These are phyloP conservation scores for Tetragonula clypearis DNA, from an alignment of 1,140 invertebrate species.

Conservation along the genomic window DNA sequence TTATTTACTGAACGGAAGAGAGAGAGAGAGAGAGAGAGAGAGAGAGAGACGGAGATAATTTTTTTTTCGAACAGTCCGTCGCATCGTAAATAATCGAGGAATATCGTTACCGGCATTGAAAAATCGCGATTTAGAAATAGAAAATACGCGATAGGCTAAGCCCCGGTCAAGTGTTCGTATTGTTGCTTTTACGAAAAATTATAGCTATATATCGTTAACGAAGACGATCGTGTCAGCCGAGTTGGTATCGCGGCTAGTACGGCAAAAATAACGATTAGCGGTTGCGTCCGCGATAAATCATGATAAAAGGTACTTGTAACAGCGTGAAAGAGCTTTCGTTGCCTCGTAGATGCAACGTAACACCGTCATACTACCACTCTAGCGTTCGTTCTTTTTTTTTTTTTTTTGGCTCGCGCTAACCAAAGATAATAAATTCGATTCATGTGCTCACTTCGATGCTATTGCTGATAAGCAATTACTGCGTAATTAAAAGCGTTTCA, in stretches of 20 bases:
- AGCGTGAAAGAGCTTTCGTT: constrained; percentile 22
- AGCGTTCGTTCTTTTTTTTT: not conserved
- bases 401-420: constrained; percentile 8
- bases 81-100: not conserved
- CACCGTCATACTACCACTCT: not conserved
- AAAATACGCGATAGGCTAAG: not conserved
- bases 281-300: constrained; percentile 56
- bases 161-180: not conserved
- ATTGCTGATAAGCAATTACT: constrained; percentile 22
- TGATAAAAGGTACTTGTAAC: constrained; percentile 48
- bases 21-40: too few relatives aligned
- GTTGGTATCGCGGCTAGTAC: not conserved
- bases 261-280: constrained; percentile 52
- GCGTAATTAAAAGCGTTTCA: constrained; percentile 15
- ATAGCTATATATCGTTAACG: constrained; percentile 27
- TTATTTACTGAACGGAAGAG: not conserved
- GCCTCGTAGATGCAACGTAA: not conserved
- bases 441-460: constrained; percentile 8
- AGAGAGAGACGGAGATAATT: not conserved
- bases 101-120: not conserved
- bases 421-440: constrained; percentile 49
- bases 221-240: not conserved
- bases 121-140: not conserved
- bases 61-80: not conserved
- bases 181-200: constrained; percentile 34